Conservation (phyloP, 2,888 invertebrate species). For the Coleophora deauratella region DNA sequence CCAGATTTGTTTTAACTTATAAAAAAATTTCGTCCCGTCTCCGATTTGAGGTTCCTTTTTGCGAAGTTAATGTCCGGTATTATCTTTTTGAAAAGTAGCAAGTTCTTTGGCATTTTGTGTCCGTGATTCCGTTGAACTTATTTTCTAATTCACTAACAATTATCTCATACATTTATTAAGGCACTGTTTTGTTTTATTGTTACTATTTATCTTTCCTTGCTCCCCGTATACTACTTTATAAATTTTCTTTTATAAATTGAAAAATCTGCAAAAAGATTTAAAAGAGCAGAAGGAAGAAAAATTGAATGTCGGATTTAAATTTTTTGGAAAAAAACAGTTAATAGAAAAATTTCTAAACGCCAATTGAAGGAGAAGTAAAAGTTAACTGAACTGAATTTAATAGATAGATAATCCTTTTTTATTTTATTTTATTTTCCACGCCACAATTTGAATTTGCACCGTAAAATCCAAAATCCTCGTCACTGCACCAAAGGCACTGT, state of each 20-base stretch:
- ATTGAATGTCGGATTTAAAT: constrained; percentile 26
- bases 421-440: constrained; percentile 3
- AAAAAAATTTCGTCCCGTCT: constrained; percentile 57
- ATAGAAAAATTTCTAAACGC: constrained; percentile 21
- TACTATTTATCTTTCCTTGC: constrained; percentile 40
- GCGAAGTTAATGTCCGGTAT: constrained; percentile 66
- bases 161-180: constrained; percentile 40
- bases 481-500: constrained; percentile 57
- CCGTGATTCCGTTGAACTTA: constrained; percentile 47
- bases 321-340: constrained; percentile 14
- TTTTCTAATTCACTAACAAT: constrained; percentile 40
- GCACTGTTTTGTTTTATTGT: constrained; percentile 55
- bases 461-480: constrained; percentile 56
- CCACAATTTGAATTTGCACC: constrained; percentile 27
- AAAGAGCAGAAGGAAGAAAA: constrained; percentile 52
- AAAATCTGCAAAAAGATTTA: constrained; percentile 64
- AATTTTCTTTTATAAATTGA: constrained; percentile 18
- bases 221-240: constrained; percentile 43
- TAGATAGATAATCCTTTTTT: constrained; percentile 35
- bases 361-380: constrained; percentile 20
- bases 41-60: constrained; percentile 63
- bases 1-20: constrained; percentile 55
- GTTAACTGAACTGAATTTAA: no score
- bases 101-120: constrained; percentile 71
- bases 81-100: constrained; percentile 65